Percentiles rank a stretch among this genome's conserved stretches.
Evolutionary conservation across 2,888 invertebrate genomes (phyloP).

Genomic region (Volucella bombylans): DNA sequence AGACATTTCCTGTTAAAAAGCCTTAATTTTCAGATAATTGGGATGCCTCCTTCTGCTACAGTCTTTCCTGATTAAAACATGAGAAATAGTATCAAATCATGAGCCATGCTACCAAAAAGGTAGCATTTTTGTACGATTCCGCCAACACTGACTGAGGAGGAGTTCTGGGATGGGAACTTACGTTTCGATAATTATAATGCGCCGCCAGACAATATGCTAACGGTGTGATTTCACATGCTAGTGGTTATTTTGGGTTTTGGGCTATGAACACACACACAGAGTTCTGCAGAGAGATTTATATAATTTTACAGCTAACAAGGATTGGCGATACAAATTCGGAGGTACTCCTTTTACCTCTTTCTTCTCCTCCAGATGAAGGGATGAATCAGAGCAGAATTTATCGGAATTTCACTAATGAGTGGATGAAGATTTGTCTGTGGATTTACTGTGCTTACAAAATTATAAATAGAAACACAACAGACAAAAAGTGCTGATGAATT

Average conservation of each 20-base stretch:
- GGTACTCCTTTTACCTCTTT: too few relatives aligned
- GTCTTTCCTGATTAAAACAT: too few relatives aligned
- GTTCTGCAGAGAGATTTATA: constrained; percentile 12
- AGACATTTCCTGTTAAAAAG: too few relatives aligned
- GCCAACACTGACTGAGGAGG: background rate
- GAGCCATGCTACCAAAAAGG: too few relatives aligned
- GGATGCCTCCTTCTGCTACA: too few relatives aligned
- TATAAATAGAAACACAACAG: constrained; percentile 6
- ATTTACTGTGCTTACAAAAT: background rate
- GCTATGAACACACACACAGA: background rate
- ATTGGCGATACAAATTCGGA: constrained; percentile 24
- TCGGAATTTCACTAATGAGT: constrained; percentile 27
- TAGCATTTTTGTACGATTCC: background rate
- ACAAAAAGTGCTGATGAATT: constrained; percentile 1
- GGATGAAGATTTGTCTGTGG: constrained; percentile 1
- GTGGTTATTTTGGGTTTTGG: constrained; percentile 9
- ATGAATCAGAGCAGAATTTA: background rate
- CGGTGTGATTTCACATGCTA: background rate
- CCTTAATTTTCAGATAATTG: too few relatives aligned
- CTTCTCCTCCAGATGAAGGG: background rate
- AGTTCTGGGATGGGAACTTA: background rate
- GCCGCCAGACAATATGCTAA: constrained; percentile 10
- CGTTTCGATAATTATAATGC: constrained; percentile 34
- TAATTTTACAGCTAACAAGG: constrained; percentile 28
- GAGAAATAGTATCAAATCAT: too few relatives aligned